Percentiles rank a stretch among this genome's conserved stretches.
phyloP scores from a whole-genome alignment of 1,140 invertebrate genomes.

The Sitobion miscanthi region DNA sequence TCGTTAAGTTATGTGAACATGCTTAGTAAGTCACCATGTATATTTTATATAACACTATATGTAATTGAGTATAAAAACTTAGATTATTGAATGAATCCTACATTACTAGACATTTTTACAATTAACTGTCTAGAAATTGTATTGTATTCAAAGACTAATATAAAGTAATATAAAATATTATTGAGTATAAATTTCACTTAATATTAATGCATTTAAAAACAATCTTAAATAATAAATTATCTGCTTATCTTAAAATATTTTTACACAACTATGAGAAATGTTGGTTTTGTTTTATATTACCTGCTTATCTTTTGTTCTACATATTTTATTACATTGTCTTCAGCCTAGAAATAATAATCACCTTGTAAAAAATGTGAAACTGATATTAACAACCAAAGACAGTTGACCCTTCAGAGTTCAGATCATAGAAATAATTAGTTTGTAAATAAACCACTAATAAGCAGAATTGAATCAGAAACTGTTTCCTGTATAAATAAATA shows the following conservation, averaged over 20 bases:
- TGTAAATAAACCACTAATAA: not conserved
- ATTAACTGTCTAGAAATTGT: too few species aligned
- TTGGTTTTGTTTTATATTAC: not conserved
- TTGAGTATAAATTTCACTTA: too few species aligned
- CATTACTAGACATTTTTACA: too few species aligned
- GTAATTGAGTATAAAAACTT: not conserved
- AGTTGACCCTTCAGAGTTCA: too few species aligned
- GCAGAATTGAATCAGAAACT: not conserved
- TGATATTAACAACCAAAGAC: not conserved
- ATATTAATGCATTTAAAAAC: too few species aligned
- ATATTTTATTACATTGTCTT: not conserved
- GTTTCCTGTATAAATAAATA: not conserved
- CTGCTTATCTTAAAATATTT: not conserved
- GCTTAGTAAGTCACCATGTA: too few species aligned
- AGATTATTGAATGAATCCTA: not conserved
- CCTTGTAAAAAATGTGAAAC: not conserved
- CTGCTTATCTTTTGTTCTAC: not conserved
- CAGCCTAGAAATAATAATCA: not conserved
- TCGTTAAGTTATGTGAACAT: too few species aligned
- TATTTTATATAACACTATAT: too few species aligned
- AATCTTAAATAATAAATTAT: not conserved
- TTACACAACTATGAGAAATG: not conserved
- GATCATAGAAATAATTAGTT: too few species aligned
- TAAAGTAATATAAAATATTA: not conserved
- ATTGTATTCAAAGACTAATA: not conserved